Base-by-base conservation (phyloP, 2,797 vertebrate genomes). In the Uromys caudimaculatus region DNA sequence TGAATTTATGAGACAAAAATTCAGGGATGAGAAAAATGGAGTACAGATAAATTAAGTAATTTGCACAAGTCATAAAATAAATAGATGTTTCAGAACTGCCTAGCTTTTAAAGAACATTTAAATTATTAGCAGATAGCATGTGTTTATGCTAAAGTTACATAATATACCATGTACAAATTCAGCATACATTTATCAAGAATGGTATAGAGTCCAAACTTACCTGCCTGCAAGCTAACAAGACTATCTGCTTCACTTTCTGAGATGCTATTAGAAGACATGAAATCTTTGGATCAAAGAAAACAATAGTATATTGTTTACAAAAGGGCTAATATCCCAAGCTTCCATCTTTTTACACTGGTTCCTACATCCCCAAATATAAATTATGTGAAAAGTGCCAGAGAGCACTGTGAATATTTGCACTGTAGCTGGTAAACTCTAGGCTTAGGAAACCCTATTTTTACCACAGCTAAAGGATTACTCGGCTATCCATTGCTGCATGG, bases 21-120 rank as follows among this genome's bases (percentile, higher is more conserved):
- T 96, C 73, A 90, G 29, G 60, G 76, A 81, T 21, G 29, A 79
- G 50, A n/a, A 91, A 91, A 95, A 85, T 92, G 35, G 24, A 64
- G 6, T 56, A 58, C 3, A 92, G 54, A 64, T 29, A 93, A 93
- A 16, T 77, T 79, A 86, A 87, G 77, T 79, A 78, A 89, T 6
- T 75, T 77, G 6, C 54, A 14, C 32, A 50, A 60, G 89, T 79
- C 8, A 73, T 75, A n/a, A 12, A 67, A 2, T 73, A 79, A 11
- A 62, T 86, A 67, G 32, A 3, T 83, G 0, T 58, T 16, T 35
- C 82, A 58, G 32, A 71, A 87, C 2, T 76, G 41, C 35, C 54
- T 17, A 32, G 13, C 2, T 69, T 88, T 38, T 56, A 85, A 91
- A 32, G 29, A 23, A 90, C 52, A 41, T 89, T 73, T 62, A 38